phyloP scores from a whole-genome alignment of 2,113 vertebrate species.

The Pimephales promelas region DNA sequence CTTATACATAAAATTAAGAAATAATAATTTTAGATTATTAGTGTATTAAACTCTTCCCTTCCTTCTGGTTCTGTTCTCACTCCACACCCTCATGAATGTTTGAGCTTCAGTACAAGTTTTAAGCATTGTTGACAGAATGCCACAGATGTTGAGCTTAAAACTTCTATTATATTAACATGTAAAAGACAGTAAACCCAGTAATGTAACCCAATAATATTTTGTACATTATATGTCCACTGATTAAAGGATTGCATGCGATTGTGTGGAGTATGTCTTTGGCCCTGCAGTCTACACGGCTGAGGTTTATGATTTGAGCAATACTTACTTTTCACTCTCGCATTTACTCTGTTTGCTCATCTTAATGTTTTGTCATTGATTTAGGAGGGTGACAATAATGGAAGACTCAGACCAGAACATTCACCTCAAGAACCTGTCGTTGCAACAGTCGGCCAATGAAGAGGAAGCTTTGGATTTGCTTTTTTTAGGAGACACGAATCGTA shows the following conservation, averaged over 20 bases:
- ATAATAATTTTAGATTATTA: not conserved
- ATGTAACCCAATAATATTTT: not conserved
- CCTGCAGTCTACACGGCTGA: no score
- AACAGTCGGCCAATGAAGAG: constrained; percentile 89
- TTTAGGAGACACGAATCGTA: constrained; percentile 95
- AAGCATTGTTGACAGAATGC: not conserved
- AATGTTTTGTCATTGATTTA: constrained; percentile 56
- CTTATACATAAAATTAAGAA: no score
- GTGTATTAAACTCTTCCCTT: not conserved
- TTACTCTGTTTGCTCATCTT: not conserved
- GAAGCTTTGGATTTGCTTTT: constrained; percentile 95
- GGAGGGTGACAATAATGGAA: constrained; percentile 92
- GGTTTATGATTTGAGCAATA: no score
- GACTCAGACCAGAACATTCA: constrained; percentile 95
- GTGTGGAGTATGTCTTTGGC: no score
- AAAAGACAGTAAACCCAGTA: not conserved
- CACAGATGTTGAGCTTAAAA: not conserved
- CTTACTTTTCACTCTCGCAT: not conserved
- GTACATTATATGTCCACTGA: no score
- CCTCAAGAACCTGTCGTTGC: constrained; percentile 91
- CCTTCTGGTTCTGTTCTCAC: not conserved
- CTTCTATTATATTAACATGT: not conserved
- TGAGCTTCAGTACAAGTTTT: not conserved
- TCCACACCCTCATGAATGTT: not conserved
- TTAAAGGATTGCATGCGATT: not conserved